phyloP scores from a whole-genome alignment of 2,113 vertebrate genomes.

The Trichomycterus rosablanca region DNA sequence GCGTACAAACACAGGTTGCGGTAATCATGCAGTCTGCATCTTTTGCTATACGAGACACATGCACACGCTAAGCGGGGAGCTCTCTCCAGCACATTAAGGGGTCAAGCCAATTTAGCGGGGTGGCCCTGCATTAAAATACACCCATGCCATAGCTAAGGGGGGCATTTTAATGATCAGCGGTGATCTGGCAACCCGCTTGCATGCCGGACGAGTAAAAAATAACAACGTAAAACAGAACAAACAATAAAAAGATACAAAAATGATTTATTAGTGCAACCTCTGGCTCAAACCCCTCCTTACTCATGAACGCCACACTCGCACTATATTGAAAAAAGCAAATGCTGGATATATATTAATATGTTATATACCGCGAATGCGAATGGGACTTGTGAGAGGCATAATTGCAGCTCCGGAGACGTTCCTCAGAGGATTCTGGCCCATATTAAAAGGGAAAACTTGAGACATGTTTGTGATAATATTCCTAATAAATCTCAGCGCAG shows the following conservation, averaged over 20 bases:
- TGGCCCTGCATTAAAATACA: conserved; percentile 90
- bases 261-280: conserved; percentile 58
- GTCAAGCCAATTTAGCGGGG: conserved; percentile 90
- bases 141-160: conserved; percentile 86
- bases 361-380: conserved; percentile 78
- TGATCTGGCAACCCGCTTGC: conserved; percentile 80
- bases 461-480: conserved; percentile 92
- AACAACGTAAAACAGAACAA: conserved; percentile 31
- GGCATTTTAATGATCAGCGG: conserved; percentile 87
- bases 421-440: conserved; percentile 81
- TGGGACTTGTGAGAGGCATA: conserved; percentile 76
- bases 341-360: conserved; percentile 51
- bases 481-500: conserved; percentile 83
- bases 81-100: conserved; percentile 85
- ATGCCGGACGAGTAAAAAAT: conserved; percentile 35
- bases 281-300: conserved; percentile 35
- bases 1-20: conserved; percentile 14
- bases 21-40: conserved; percentile 20
- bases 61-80: conserved; percentile 73
- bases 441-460: conserved; percentile 90
- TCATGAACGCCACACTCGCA: conserved; percentile 15
- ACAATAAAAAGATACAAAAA: conserved; percentile 38
- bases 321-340: conserved; percentile 53
- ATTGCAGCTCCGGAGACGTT: conserved; percentile 77
- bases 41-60: conserved; percentile 6